Base-by-base conservation (phyloP, 2,888 invertebrate species). In the Pyralis farinalis region DNA sequence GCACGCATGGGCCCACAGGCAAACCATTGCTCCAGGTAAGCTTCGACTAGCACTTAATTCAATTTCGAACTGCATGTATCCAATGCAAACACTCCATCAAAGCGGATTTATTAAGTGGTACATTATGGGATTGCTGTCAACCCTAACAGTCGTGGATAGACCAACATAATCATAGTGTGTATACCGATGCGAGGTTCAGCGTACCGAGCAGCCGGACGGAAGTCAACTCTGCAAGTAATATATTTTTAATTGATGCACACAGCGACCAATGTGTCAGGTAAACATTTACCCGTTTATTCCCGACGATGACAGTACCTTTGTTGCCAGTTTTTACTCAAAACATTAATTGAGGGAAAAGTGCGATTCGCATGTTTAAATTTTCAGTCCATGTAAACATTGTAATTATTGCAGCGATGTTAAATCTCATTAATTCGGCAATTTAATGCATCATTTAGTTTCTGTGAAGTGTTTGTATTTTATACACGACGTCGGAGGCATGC, bases 211-310 rank as follows among this genome's bases (percentile, higher is more conserved):
- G 25, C 25, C 16, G 38, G 20, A 10, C 75, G 78, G 75, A 77
- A 76, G 75, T 72, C 65, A 69, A 59, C 60, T 62, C 70, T 51
- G 67, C 70, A 72, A 76, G 78, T 79, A 78, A 80, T 83, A 83
- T 78, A 83, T 83, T 82, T 85, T 86, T 83, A 87, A 86, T 86
- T 82, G 83, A 79, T 81, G 84, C 80, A 77, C 73, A 71, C 76
- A 67, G 60, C 65, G 60, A 54, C 67, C 76, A 65, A 79, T 74
- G 79, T 78, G 81, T 81, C 71, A 76, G 62, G 77, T 72, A 85
- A 86, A 86, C 79, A 86, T 83, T 83, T 74, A 74, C 78, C 64
- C 66, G 67, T 74, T 75, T 66, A 75, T 75, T 68, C 64, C 25
- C 61, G 58, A 62, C 77, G 75, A 72, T 73, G 78, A 73, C 76